Evolutionary conservation across 2,797 vertebrate species (phyloP).

Genomic region (Glyptemys insculpta): DNA sequence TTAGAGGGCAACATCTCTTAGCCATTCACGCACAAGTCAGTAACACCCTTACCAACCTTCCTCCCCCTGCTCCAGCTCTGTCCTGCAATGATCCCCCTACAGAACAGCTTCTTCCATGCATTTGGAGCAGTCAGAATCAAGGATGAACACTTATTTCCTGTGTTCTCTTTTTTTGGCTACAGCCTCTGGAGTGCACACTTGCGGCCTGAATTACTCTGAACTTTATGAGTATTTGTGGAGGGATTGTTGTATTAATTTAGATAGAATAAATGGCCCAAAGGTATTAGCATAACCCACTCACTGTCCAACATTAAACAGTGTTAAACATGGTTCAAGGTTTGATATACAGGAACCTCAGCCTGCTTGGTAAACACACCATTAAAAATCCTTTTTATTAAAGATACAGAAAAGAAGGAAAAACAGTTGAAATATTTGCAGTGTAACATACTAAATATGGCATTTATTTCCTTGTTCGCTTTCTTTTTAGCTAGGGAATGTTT

Average conservation of each 20-base stretch:
- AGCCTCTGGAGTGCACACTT: neutral
- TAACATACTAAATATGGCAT: too few species aligned
- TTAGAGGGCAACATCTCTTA: neutral
- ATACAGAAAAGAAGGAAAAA: neutral
- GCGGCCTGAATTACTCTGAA: neutral
- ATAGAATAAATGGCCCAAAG: neutral
- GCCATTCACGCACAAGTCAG: neutral
- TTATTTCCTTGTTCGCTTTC: too few species aligned
- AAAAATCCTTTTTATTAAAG: neutral
- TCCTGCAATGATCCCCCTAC: neutral
- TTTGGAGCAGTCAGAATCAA: neutral
- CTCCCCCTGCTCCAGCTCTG: neutral
- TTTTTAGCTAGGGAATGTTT: too few species aligned
- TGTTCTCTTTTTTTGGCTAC: neutral
- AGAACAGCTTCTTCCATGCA: neutral
- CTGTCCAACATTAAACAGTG: neutral
- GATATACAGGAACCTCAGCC: neutral
- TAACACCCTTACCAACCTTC: neutral
- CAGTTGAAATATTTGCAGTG: neutral
- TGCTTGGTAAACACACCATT: neutral
- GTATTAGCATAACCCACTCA: neutral
- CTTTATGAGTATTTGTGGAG: accelerated
- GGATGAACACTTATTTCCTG: neutral
- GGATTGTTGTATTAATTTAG: neutral
- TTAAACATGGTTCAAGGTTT: neutral